phyloP scores from a whole-genome alignment of 2,888 invertebrate species.

The Cybosia mesomella region DNA sequence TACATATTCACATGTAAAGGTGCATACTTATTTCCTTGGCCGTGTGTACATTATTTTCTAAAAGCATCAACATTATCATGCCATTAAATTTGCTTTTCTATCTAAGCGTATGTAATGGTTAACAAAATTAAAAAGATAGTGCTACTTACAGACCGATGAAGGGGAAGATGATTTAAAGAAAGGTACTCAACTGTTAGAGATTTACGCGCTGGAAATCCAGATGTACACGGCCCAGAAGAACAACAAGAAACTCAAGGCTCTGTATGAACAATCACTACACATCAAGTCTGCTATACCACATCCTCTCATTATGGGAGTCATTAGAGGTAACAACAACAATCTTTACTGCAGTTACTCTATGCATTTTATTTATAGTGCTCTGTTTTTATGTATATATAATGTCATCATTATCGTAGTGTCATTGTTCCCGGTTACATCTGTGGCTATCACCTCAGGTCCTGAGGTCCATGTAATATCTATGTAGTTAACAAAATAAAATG shows the following conservation, averaged over 20 bases:
- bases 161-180: slow-evolving; percentile 99
- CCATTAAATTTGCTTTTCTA: background rate
- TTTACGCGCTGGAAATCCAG: slow-evolving; percentile 99
- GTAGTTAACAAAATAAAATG: too few species aligned
- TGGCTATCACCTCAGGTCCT: too few species aligned
- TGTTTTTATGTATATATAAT: too few species aligned
- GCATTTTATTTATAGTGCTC: too few species aligned
- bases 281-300: slow-evolving; percentile 99
- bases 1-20: too few species aligned
- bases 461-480: too few species aligned
- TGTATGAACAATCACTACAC: slow-evolving; percentile 99
- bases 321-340: slow-evolving; percentile 90
- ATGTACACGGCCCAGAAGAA: slow-evolving; percentile 99
- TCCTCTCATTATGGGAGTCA: slow-evolving; percentile 99
- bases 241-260: slow-evolving; percentile 97
- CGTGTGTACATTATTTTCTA: too few species aligned
- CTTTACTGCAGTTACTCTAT: background rate
- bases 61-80: too few species aligned
- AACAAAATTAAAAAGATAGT: slow-evolving; percentile 4
- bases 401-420: too few species aligned
- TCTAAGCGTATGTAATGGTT: background rate
- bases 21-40: too few species aligned
- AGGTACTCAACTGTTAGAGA: slow-evolving; percentile 98
- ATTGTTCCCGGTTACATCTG: too few species aligned
- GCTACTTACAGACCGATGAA: slow-evolving; percentile 92